Conservation (phyloP, 2,888 invertebrate species). For the Drosophila kuntzei region DNA sequence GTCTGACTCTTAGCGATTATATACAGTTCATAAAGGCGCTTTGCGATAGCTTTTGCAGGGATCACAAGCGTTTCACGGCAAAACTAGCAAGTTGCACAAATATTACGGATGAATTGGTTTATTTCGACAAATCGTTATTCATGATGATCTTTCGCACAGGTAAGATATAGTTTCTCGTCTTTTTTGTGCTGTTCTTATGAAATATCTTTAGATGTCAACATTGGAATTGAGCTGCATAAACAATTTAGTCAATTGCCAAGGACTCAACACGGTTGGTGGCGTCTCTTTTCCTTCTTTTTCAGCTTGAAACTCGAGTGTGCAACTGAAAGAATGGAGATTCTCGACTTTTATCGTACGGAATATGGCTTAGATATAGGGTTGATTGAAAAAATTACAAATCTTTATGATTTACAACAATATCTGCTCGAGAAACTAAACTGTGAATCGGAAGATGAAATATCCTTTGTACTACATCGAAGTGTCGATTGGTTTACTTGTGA, state of each 20-base stretch:
- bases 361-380: conserved; percentile 43
- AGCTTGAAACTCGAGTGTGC: conserved; percentile 35
- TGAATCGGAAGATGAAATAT: conserved; percentile 35
- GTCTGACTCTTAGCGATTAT: conserved; percentile 63
- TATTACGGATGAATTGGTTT: conserved; percentile 33
- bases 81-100: conserved; percentile 38
- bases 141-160: conserved; percentile 39
- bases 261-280: conserved; percentile 62
- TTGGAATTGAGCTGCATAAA: conserved; percentile 46
- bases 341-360: conserved; percentile 31
- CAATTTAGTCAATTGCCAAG: conserved; percentile 35
- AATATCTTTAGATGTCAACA: conserved; percentile 17
- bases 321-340: conserved; percentile 17
- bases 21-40: conserved; percentile 68
- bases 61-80: conserved; percentile 38
- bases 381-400: conserved; percentile 12
- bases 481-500: conserved; percentile 46
- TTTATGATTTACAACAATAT: conserved; percentile 15
- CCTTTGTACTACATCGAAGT: conserved; percentile 44
- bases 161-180: not conserved
- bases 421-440: conserved; percentile 32
- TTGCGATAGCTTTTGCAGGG: conserved; percentile 57
- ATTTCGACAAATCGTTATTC: conserved; percentile 42
- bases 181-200: not conserved
- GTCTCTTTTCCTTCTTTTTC: conserved; percentile 54